Conservation (phyloP, 2,888 invertebrate species). For the Zeuzera pyrina region DNA sequence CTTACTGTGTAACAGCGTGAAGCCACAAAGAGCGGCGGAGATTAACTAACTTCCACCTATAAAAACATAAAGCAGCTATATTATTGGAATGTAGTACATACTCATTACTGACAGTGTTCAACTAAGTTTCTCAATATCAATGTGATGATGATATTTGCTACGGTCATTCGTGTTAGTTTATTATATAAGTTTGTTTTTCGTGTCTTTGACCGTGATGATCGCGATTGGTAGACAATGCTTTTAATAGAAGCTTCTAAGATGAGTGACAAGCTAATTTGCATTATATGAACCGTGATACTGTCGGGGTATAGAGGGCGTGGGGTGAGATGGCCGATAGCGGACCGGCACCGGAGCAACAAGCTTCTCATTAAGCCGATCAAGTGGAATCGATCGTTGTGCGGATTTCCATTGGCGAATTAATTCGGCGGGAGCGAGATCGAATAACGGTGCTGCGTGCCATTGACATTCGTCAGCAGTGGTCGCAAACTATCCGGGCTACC, state of each 20-base stretch:
- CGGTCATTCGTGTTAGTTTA: constrained; percentile 14
- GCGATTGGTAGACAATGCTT: constrained; percentile 36
- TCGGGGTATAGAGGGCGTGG: constrained; percentile 31
- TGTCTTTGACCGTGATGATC: constrained; percentile 52
- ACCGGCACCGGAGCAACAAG: constrained; percentile 44
- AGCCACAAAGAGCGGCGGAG: constrained; percentile 31
- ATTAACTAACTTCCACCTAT: constrained; percentile 43
- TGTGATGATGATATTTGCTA: constrained; percentile 1
- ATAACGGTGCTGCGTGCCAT: constrained; percentile 68
- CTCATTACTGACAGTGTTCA: too few species aligned
- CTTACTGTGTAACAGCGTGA: constrained; percentile 43
- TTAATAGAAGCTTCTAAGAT: constrained; percentile 33
- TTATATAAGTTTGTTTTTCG: constrained; percentile 29
- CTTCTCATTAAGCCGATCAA: constrained; percentile 59
- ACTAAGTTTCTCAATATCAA: background rate
- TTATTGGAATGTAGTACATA: too few species aligned
- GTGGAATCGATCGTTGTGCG: constrained; percentile 55
- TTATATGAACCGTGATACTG: constrained; percentile 24
- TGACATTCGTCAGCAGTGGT: constrained; percentile 64
- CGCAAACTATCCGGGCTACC: constrained; percentile 14
- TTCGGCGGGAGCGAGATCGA: constrained; percentile 65
- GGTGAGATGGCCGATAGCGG: constrained; percentile 52
- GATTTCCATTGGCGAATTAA: constrained; percentile 66
- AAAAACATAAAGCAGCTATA: constrained; percentile 33
- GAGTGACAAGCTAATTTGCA: constrained; percentile 28